Percentiles rank a stretch among this genome's conserved stretches.
phyloP scores from a whole-genome alignment of 2,888 invertebrate genomes.

The Orthosia cruda region DNA sequence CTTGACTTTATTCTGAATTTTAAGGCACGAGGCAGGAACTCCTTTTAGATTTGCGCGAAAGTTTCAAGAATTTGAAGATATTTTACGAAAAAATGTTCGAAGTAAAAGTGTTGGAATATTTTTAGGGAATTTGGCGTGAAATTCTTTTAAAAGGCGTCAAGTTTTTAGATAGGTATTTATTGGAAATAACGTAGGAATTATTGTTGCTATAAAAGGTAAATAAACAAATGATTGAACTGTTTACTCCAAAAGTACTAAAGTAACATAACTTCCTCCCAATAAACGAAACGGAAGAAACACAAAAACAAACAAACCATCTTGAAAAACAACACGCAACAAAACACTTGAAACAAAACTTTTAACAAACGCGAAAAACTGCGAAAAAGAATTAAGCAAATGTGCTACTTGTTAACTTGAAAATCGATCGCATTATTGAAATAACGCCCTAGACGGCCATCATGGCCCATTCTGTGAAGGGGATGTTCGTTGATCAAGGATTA shows the following conservation, averaged over 20 bases:
- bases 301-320: conserved; percentile 5
- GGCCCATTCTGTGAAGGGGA: conserved; percentile 36
- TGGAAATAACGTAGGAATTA: neutral
- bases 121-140: conserved; percentile 24
- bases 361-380: conserved; percentile 30
- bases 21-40: conserved; percentile 61
- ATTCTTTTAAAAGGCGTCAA: conserved; percentile 25
- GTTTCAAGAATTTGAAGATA: conserved; percentile 52
- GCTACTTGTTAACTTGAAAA: conserved; percentile 45
- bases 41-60: conserved; percentile 67
- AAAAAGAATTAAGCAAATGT: conserved; percentile 36
- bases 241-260: neutral
- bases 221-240: conserved; percentile 3
- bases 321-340: conserved; percentile 30
- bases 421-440: conserved; percentile 68
- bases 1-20: conserved; percentile 74
- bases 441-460: conserved; percentile 41
- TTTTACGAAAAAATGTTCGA: conserved; percentile 46
- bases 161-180: conserved; percentile 11
- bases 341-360: conserved; percentile 23
- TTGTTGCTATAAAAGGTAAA: neutral
- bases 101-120: conserved; percentile 44
- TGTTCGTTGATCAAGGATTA: conserved; percentile 80
- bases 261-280: neutral
- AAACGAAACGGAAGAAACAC: conserved; percentile 9